A percentile compares a stretch with the other conserved stretches of the same genome.
phyloP scores from a whole-genome alignment of 2,888 invertebrate species.

The Ennomos fuscantarius region DNA sequence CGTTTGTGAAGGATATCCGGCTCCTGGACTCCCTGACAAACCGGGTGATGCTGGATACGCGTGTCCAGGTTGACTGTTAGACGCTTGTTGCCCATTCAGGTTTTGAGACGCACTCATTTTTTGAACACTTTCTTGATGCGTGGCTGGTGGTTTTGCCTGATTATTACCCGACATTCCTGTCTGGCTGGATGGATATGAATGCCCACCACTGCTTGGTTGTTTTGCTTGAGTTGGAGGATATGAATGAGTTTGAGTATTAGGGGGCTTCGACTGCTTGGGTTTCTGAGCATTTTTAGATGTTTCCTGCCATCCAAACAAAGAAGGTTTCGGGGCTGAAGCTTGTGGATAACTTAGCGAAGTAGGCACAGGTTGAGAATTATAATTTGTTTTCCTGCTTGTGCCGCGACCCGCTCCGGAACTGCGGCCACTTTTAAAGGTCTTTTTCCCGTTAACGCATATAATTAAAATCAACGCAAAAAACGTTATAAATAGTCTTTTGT shows the following conservation, averaged over 20 bases:
- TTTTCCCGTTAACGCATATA: slow-evolving; percentile 60
- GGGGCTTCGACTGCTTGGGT: slow-evolving; percentile 58
- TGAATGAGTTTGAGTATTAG: slow-evolving; percentile 29
- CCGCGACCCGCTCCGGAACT: slow-evolving; percentile 69
- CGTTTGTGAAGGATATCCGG: slow-evolving; percentile 50
- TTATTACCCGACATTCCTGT: slow-evolving; percentile 68
- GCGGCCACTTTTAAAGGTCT: slow-evolving; percentile 66
- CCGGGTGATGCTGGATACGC: slow-evolving; percentile 70
- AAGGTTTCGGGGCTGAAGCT: slow-evolving; percentile 64
- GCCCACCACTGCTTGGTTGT: slow-evolving; percentile 53
- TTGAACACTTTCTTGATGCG: slow-evolving; percentile 68
- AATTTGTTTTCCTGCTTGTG: slow-evolving; percentile 61
- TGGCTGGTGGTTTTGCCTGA: slow-evolving; percentile 54
- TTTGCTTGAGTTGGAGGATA: slow-evolving; percentile 17
- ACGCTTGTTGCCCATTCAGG: slow-evolving; percentile 50
- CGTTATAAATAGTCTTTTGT: slow-evolving; percentile 49
- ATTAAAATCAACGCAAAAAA: slow-evolving; percentile 52
- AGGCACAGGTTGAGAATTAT: slow-evolving; percentile 68
- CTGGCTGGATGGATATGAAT: slow-evolving; percentile 72
- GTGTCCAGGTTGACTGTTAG: slow-evolving; percentile 55
- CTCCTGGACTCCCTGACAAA: slow-evolving; percentile 63
- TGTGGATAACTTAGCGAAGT: slow-evolving; percentile 74
- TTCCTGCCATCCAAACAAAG: slow-evolving; percentile 76
- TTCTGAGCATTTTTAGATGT: slow-evolving; percentile 61
- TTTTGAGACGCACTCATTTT: slow-evolving; percentile 61